Base-by-base conservation (phyloP, 2,888 invertebrate species). In the Meandrusa payeni region DNA sequence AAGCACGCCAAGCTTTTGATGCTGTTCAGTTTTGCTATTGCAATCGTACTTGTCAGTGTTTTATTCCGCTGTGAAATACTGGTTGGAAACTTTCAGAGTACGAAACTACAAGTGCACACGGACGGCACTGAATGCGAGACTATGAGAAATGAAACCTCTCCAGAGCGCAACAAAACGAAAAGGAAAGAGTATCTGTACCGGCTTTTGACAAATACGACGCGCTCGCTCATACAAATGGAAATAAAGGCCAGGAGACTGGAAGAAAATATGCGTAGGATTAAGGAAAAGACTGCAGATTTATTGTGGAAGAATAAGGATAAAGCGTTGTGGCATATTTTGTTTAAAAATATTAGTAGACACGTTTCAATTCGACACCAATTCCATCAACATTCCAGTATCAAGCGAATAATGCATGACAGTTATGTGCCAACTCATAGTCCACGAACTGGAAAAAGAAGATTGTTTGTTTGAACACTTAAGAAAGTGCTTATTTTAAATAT, bases 211-310 rank as follows among this genome's bases (percentile, higher is more conserved):
- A 88, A 89, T 79, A 87, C 88, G 61, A 88, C 88, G 60, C 87
- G 87, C 59, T 88, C 88, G 50, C 86, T 88, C 71, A 88, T 88
- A 83, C 88, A 88, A 76, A 88, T 88, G 88, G 88, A 88, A 80
- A 88, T 88, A 80, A 88, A 88, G 76, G 88, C 88, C 48, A 78
- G 88, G 72, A 69, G 88, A 75, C 79, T 88, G 57, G 82, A 88
- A 69, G 88, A 88, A 85, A 88, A 88, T 80, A 88, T 88, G 78
- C 87, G 87, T 68, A 79, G 88, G 77, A 88, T 88, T 78, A 87
- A 85, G 68, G 88, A 88, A 74, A 86, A 81, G 72, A 88, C 88
- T 65, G 78, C 83, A 62, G 88, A 87, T 81, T 82, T 88, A 78
- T 79, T 88, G 72, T 88, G 88, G 88, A 88, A 88, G 70, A 82